Percentiles rank a stretch among this genome's conserved stretches.
phyloP scores from a whole-genome alignment of 2,888 invertebrate genomes.

The Anoplius nigerrimus region DNA sequence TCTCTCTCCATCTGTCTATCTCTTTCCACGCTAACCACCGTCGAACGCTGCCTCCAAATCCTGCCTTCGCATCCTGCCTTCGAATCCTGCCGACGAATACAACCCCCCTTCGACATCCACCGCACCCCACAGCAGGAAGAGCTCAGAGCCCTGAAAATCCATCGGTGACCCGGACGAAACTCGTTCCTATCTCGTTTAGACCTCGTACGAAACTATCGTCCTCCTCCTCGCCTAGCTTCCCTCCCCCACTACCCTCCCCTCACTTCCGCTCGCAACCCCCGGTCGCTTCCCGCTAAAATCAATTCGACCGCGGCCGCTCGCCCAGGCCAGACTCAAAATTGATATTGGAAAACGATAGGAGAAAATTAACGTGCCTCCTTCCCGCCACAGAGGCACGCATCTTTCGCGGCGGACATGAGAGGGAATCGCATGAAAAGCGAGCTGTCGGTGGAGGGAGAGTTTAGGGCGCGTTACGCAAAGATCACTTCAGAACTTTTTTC shows the following conservation, averaged over 20 bases:
- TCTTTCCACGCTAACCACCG: slow-evolving; percentile 1
- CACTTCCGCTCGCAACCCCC: not conserved
- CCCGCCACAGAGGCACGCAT: not conserved
- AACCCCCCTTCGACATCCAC: too few relatives aligned
- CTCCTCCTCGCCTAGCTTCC: too few relatives aligned
- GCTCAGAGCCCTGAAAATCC: slow-evolving; percentile 39
- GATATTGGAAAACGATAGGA: too few relatives aligned
- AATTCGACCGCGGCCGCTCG: not conserved
- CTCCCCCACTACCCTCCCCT: not conserved
- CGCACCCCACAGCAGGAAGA: slow-evolving; percentile 14
- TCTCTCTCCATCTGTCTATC: not conserved
- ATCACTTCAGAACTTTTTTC: too few relatives aligned
- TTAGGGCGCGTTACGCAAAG: too few relatives aligned
- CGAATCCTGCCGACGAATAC: not conserved
- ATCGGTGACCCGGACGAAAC: slow-evolving; percentile 30
- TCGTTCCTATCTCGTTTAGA: not conserved
- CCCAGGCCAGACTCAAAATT: too few relatives aligned
- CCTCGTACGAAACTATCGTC: not conserved
- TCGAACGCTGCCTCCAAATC: too few relatives aligned
- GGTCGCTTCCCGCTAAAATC: not conserved
- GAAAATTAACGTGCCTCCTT: not conserved
- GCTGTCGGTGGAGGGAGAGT: too few relatives aligned
- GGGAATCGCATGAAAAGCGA: too few relatives aligned
- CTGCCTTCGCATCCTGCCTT: too few relatives aligned
- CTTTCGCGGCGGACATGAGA: not conserved